phyloP scores from a whole-genome alignment of 2,797 vertebrate species.

The Coilia nasus region DNA sequence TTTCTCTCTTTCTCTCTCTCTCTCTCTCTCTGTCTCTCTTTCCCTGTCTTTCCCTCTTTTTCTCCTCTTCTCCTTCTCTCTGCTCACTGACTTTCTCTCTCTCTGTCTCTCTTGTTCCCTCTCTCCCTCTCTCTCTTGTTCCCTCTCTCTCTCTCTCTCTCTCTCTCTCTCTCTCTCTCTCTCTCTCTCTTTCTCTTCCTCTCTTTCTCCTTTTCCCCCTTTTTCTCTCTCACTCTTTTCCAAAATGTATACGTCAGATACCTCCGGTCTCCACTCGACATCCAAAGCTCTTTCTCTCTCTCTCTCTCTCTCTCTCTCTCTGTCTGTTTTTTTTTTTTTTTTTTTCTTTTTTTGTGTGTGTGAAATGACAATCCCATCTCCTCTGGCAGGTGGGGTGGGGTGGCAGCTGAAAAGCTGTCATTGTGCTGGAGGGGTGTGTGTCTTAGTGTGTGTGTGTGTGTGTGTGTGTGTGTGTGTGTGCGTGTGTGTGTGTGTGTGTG shows the following conservation, averaged over 20 bases:
- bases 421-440: constrained; percentile 61
- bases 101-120: background rate
- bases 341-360: constrained; percentile 40
- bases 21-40: background rate
- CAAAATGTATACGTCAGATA: constrained; percentile 5
- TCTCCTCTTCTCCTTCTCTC: background rate
- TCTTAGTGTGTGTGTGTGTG: background rate
- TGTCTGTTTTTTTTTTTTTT: background rate
- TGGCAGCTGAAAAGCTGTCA: constrained; percentile 66
- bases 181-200: background rate
- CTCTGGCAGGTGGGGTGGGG: constrained; percentile 58
- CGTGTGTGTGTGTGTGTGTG: background rate
- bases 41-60: background rate
- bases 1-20: background rate
- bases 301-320: background rate
- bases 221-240: constrained; percentile 28
- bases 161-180: too few relatives aligned
- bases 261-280: background rate
- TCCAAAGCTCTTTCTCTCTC: background rate
- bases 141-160: background rate
- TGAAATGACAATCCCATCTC: constrained; percentile 64
- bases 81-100: background rate
- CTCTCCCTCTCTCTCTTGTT: background rate
- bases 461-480: background rate
- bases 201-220: background rate